phyloP scores from a whole-genome alignment of 2,797 vertebrate genomes.

The Geotrypetes seraphini region DNA sequence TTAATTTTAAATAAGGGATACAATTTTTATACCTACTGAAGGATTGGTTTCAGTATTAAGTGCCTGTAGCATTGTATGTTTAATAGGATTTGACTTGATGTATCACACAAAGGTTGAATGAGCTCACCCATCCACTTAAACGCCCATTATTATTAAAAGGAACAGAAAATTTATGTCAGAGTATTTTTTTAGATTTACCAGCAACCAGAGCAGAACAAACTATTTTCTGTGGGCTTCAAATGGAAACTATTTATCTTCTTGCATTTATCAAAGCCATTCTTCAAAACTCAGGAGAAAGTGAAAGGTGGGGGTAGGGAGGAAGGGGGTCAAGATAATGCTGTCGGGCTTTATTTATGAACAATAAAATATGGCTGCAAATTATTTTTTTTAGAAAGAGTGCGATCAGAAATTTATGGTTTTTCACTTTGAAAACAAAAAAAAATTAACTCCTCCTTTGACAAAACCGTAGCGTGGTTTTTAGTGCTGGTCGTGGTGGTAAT shows the following conservation, averaged over 20 bases:
- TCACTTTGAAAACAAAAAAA: no score
- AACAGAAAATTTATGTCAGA: conserved; percentile 15
- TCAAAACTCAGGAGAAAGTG: conserved; percentile 26
- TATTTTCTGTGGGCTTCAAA: conserved; percentile 19
- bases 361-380: no score
- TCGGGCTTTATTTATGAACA: no score
- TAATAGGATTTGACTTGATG: conserved; percentile 15
- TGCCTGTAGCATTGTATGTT: conserved; percentile 7
- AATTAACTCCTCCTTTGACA: no score
- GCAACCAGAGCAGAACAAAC: conserved; percentile 27
- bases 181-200: conserved; percentile 21
- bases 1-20: conserved; percentile 9
- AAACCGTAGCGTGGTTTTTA: no score
- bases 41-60: conserved; percentile 14
- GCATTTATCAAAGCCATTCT: conserved; percentile 28
- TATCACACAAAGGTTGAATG: conserved; percentile 4
- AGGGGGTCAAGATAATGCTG: no score
- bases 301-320: neutral
- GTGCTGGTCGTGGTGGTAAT: no score
- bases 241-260: conserved; percentile 35
- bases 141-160: conserved; percentile 21
- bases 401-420: no score
- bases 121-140: conserved; percentile 11
- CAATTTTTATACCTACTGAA: conserved; percentile 10
- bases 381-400: no score